These are phyloP conservation scores for Sardina pilchardus DNA, from an alignment of 2,113 vertebrate genomes.

Conservation along the genomic window DNA sequence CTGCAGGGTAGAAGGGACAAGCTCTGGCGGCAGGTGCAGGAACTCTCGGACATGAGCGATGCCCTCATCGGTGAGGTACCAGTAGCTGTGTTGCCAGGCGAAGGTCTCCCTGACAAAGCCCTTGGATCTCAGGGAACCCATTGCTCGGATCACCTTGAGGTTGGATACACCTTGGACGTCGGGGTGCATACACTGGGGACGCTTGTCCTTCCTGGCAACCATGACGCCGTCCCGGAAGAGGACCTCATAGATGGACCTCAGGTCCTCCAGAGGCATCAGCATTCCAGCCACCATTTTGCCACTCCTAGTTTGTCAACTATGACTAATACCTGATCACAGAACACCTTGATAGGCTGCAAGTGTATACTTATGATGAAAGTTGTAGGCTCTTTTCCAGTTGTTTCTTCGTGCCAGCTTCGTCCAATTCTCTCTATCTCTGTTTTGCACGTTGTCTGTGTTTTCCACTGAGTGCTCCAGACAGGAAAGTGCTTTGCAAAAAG, in stretches of 20 bases:
- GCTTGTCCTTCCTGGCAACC: conserved; percentile 78
- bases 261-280: conserved; percentile 78
- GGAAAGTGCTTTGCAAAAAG: not conserved
- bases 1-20: conserved; percentile 75
- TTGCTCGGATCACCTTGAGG: conserved; percentile 72
- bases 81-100: conserved; percentile 81
- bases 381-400: not conserved
- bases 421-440: not conserved
- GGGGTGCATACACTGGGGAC: conserved; percentile 74
- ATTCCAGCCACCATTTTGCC: conserved; percentile 81
- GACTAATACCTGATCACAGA: not conserved
- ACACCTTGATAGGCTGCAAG: not conserved
- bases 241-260: conserved; percentile 78
- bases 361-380: not conserved
- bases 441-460: not conserved
- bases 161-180: conserved; percentile 74
- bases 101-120: conserved; percentile 76
- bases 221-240: conserved; percentile 80
- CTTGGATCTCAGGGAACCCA: conserved; percentile 77
- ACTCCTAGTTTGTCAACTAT: not conserved
- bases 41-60: conserved; percentile 72
- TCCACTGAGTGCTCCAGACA: not conserved
- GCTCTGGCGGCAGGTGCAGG: conserved; percentile 77
- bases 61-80: conserved; percentile 80
- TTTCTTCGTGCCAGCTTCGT: not conserved